These are phyloP conservation scores for Scaeva pyrastri DNA, from an alignment of 2,888 invertebrate species.

Conservation along the genomic window DNA sequence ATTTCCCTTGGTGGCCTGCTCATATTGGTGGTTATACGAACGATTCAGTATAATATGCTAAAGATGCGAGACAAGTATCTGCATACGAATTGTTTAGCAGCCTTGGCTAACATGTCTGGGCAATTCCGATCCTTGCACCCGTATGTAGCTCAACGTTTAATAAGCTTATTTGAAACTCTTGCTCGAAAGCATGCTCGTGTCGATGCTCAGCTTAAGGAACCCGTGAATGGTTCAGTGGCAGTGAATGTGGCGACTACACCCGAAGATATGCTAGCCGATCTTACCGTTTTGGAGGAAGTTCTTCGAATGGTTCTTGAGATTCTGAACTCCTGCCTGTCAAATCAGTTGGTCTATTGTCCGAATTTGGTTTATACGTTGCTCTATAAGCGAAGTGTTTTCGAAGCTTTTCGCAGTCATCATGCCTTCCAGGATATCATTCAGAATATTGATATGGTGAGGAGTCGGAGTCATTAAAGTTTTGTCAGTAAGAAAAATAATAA, in stretches of 20 bases:
- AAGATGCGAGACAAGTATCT: slow-evolving; percentile 98
- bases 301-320: slow-evolving; percentile 98
- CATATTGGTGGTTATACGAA: slow-evolving; percentile 97
- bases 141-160: slow-evolving; percentile 96
- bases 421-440: slow-evolving; percentile 97
- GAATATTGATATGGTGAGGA: slow-evolving; percentile 95
- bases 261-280: slow-evolving; percentile 89
- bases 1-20: slow-evolving; percentile 97
- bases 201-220: slow-evolving; percentile 86
- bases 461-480: slow-evolving; percentile 74
- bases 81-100: slow-evolving; percentile 99
- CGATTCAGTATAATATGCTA: slow-evolving; percentile 98
- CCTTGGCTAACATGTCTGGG: slow-evolving; percentile 98
- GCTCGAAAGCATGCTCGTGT: slow-evolving; percentile 92
- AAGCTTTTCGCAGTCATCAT: slow-evolving; percentile 92
- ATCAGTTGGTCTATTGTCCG: slow-evolving; percentile 93
- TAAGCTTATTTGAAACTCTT: slow-evolving; percentile 95
- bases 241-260: slow-evolving; percentile 82
- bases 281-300: slow-evolving; percentile 97
- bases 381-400: slow-evolving; percentile 96
- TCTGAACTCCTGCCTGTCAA: slow-evolving; percentile 96
- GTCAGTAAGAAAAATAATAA: neutral
- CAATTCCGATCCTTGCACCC: slow-evolving; percentile 96
- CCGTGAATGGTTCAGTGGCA: slow-evolving; percentile 81
- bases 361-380: slow-evolving; percentile 97